Evolutionary conservation across 2,113 vertebrate genomes (phyloP).

Genomic region (Tachuris rubrigastra): DNA sequence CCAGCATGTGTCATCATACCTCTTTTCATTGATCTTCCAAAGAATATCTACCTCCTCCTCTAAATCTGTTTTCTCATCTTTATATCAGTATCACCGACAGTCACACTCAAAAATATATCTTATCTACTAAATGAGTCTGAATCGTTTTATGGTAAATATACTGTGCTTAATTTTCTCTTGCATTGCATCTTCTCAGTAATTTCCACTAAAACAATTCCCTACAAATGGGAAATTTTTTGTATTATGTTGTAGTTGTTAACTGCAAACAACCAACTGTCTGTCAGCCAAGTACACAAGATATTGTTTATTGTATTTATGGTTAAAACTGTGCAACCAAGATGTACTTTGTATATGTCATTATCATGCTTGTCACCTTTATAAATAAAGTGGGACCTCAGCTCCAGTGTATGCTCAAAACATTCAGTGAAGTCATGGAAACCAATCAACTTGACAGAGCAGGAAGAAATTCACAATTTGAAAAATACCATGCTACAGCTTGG

Average conservation of each 20-base stretch:
- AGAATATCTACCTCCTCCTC: constrained; percentile 48
- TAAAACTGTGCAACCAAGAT: background rate
- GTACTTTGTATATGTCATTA: background rate
- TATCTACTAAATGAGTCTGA: background rate
- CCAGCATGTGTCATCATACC: constrained; percentile 6
- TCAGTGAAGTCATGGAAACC: background rate
- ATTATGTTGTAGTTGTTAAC: background rate
- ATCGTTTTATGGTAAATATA: background rate
- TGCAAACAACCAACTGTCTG: background rate
- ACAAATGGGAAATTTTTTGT: background rate
- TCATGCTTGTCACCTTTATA: background rate
- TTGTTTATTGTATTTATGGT: background rate
- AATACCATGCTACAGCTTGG: background rate
- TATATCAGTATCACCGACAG: background rate
- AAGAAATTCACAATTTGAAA: background rate
- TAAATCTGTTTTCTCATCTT: constrained; percentile 43
- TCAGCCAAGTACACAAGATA: background rate
- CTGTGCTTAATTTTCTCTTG: background rate
- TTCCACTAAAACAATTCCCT: background rate
- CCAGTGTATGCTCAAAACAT: accelerated
- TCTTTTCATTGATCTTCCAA: constrained; percentile 30
- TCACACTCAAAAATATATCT: background rate
- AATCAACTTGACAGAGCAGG: background rate
- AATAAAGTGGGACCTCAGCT: background rate
- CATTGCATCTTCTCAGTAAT: background rate